Evolutionary conservation across 2,888 invertebrate genomes (phyloP), one percentile per base, ranked within the genome.

Genomic region (Metallyticus violacea): DNA sequence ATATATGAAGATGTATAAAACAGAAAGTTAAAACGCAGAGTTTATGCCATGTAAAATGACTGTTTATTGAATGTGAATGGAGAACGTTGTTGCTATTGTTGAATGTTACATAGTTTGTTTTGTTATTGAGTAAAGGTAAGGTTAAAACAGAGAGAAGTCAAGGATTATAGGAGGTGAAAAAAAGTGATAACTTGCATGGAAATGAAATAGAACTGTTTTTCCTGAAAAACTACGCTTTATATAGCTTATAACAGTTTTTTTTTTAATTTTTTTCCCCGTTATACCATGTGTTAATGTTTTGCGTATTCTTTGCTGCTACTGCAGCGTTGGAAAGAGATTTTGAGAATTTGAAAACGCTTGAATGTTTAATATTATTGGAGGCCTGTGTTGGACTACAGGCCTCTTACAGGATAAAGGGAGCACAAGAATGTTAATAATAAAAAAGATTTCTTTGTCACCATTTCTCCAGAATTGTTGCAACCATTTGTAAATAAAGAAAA

Each of bases 401-500:
- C 30, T 81, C n/a, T 29, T 85, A 25, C 9, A 77, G 80, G 80
- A 78, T 62, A 77, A 62, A 62, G 79, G 80, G 79, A 85, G 26
- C 79, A 81, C 7, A 79, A 25, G 81, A 77, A 79, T 79, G 83
- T 83, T 86, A 62, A 80, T 85, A 28, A n/a, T 76, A 76, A 62
- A 40, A 79, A 86, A 30, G 76, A 76, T 84, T 83, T 83, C 79
- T 87, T 87, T 80, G 62, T 26, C 82, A 85, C 82, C 83, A 89
- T 88, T 89, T 89, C 89, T 89, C 88, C 89, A 89, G 40, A 83
- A 83, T 88, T 93, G 93, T 93, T 93, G 93, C 93, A 92, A 93
- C 93, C 93, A 93, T 93, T 93, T 93, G 93, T 93, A 93, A 93
- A 93, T 93, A 93, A 93, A 93, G 85, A 92, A 86, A 89, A 88